phyloP scores from a whole-genome alignment of 92 coral and sea anemone genomes.

The Porites rus region DNA sequence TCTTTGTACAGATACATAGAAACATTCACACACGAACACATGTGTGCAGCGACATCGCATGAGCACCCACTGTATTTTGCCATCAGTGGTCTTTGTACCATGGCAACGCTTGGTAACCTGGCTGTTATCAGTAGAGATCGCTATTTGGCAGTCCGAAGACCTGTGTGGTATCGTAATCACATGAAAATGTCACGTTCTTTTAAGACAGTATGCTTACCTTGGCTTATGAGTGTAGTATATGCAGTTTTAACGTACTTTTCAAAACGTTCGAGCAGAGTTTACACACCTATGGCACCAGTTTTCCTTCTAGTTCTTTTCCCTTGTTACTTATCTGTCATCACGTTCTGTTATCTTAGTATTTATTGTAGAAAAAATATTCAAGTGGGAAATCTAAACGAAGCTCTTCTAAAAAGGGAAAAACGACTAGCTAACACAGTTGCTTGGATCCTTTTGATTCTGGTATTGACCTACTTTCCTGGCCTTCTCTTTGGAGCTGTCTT shows the following conservation, averaged over 20 bases:
- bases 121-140: constrained; percentile 8
- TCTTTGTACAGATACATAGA: neutral
- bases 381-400: neutral
- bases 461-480: neutral
- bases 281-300: neutral
- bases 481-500: neutral
- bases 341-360: neutral
- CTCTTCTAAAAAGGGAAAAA: neutral
- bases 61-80: neutral
- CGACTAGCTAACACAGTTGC: neutral
- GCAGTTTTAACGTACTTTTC: neutral
- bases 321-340: neutral
- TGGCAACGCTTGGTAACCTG: neutral
- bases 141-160: neutral
- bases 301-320: neutral
- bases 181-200: constrained; percentile 4
- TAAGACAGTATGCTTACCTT: neutral
- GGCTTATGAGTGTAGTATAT: neutral
- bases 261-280: neutral
- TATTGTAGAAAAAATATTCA: neutral
- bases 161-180: constrained; percentile 10
- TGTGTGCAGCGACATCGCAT: neutral
- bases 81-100: neutral
- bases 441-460: neutral
- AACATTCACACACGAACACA: neutral